phyloP scores from a whole-genome alignment of 2,888 invertebrate genomes.

The Noctua fimbriata region DNA sequence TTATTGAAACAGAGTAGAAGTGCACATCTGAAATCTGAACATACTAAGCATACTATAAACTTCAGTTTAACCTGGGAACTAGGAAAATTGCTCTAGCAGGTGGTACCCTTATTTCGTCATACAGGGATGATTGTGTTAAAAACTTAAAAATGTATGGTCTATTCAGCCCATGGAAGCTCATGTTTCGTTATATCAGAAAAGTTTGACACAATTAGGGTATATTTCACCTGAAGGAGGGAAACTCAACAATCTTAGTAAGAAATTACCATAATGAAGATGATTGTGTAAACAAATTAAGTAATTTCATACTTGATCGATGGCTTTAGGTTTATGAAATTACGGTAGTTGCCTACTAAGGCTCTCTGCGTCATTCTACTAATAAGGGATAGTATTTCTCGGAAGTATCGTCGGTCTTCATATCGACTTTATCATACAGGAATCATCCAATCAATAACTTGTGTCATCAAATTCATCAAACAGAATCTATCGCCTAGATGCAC shows the following conservation, averaged over 20 bases:
- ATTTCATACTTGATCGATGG: conserved; percentile 13
- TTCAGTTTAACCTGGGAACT: neutral
- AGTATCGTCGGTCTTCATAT: neutral
- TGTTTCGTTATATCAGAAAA: neutral
- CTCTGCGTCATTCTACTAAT: conserved; percentile 1
- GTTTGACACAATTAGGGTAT: neutral
- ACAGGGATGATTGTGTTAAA: neutral
- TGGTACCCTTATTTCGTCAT: neutral
- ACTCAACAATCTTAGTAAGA: neutral
- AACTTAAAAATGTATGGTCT: neutral
- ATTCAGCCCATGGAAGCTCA: neutral
- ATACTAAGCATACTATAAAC: neutral
- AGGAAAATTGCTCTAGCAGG: no score
- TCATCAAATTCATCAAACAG: conserved; percentile 8
- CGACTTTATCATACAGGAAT: neutral
- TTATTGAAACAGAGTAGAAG: neutral
- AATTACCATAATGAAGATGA: neutral
- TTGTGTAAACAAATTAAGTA: conserved; percentile 29
- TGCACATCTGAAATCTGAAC: neutral
- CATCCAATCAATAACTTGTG: neutral
- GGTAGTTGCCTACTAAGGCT: neutral
- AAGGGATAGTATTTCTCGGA: conserved; percentile 9
- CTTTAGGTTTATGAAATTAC: neutral
- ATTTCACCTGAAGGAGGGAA: neutral
- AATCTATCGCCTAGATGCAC: conserved; percentile 16